Percentiles rank a stretch among this genome's conserved stretches.
Evolutionary conservation across 2,113 vertebrate genomes (phyloP).

Genomic region (Oreochromis aureus): DNA sequence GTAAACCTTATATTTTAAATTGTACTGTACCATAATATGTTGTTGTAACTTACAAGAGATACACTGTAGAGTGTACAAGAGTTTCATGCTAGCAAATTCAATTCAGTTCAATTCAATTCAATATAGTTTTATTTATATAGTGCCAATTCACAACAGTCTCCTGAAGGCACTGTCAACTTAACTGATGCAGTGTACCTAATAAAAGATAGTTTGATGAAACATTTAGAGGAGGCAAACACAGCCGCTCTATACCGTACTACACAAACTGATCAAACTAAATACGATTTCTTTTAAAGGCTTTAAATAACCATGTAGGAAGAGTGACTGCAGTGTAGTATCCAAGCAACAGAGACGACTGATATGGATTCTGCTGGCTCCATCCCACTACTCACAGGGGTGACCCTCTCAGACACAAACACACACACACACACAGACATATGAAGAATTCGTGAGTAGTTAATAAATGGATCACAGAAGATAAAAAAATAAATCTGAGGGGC

Average conservation of each 20-base stretch:
- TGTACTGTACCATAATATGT: neutral
- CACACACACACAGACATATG: neutral
- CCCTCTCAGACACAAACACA: conserved; percentile 22
- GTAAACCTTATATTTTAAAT: neutral
- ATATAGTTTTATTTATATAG: neutral
- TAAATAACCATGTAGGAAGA: conserved; percentile 63
- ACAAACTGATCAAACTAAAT: conserved; percentile 8
- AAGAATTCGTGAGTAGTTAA: conserved; percentile 26
- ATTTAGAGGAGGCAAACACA: neutral
- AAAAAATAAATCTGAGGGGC: conserved; percentile 34
- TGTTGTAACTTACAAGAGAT: neutral
- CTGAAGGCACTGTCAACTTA: neutral
- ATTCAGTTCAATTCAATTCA: neutral
- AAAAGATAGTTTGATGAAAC: neutral
- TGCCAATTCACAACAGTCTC: neutral
- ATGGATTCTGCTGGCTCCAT: conserved; percentile 58
- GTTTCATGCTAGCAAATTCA: neutral
- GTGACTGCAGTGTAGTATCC: conserved; percentile 61
- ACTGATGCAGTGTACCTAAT: neutral
- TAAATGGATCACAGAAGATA: conserved; percentile 24
- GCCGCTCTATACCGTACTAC: neutral
- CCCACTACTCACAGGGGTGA: conserved; percentile 57
- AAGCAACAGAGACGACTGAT: conserved; percentile 68
- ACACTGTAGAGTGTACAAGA: neutral
- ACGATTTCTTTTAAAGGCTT: conserved; percentile 56